Base-by-base conservation (phyloP, 92 coral and sea anemone genomes). In the Bergia sp. region DNA sequence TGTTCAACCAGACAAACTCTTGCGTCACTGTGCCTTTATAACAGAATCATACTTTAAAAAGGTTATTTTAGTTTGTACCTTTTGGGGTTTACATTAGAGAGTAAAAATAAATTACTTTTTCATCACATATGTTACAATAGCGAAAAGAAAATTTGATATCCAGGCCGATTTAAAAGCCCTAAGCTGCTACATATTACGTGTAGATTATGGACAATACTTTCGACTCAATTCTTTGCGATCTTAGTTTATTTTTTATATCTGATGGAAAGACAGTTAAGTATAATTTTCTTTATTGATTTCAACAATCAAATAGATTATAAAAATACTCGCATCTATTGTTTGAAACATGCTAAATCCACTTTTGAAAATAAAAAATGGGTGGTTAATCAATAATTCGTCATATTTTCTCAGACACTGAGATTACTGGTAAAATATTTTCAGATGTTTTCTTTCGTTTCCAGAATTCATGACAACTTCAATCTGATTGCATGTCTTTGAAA, bases 91-190 rank as follows among this genome's bases (percentile, higher is more conserved):
- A 7, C 73, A 66, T 66, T 66, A 66, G 73, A 20, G 7, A n/a
- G 73, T n/a, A 66, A 66, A 66, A 66, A 21, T 66, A 36, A 66
- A 6, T 66, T 21, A 36, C 10, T 36, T 9, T 66, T 66, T 66
- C 73, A 66, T 66, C 71, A 64, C 71, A 66, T 66, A 8, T 66
- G 73, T 66, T 36, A 66, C 73, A 66, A 66, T n/a, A 66, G 73
- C 73, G 0, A 64, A 64, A 23, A 1, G 2, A 64, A 64, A 64
- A 18, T n/a, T 29, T 23, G 71, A 64, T 64, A 64, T 18, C 71
- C 16, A 64, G 7, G 73, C 73, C 73, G 10, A 66, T 36, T 66
- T 66, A 9, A 36, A 66, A 66, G 73, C 73, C 73, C 7, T 2
- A 8, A 66, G 37, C 20, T 66, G 73, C 37, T 66, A 66, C 73